Percentiles rank a stretch among this genome's conserved stretches.
Conservation (phyloP, 2,888 invertebrate genomes). For the Cosmopolites sordidus region DNA sequence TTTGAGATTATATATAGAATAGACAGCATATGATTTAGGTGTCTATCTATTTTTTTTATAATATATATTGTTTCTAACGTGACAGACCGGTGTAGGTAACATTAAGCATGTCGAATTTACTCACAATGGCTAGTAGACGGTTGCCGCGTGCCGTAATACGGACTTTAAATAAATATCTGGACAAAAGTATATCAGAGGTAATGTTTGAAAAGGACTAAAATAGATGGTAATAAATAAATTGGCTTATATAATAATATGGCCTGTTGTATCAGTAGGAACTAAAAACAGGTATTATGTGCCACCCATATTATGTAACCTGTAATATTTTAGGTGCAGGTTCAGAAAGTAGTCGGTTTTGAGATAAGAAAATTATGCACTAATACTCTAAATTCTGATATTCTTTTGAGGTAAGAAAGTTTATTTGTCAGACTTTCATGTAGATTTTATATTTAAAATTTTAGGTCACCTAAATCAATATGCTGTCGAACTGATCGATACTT, state of each 20-base stretch:
- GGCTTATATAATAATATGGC: conserved; percentile 18
- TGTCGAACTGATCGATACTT: conserved; percentile 39
- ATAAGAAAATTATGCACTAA: conserved; percentile 30
- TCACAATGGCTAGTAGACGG: conserved; percentile 50
- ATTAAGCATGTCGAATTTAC: conserved; percentile 41
- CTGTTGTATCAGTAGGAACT: not conserved
- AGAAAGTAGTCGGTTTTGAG: conserved; percentile 25
- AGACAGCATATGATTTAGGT: conserved; percentile 25
- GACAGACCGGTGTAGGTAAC: not conserved
- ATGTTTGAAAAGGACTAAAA: conserved; percentile 25
- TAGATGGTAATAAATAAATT: conserved; percentile 11
- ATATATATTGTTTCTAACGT: conserved; percentile 2
- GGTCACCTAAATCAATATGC: conserved; percentile 29
- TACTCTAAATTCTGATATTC: conserved; percentile 27
- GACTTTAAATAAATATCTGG: conserved; percentile 39
- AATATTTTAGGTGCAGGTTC: conserved; percentile 23
- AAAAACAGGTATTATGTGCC: not conserved
- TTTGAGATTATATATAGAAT: conserved; percentile 20
- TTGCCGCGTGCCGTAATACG: conserved; percentile 46
- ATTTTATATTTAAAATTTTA: conserved; percentile 14
- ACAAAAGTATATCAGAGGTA: conserved; percentile 41
- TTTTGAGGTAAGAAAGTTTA: conserved; percentile 25
- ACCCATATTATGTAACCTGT: conserved; percentile 26
- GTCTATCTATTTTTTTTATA: conserved; percentile 14
- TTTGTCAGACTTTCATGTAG: not conserved